Percentiles rank a stretch among this genome's conserved stretches.
Conservation (phyloP, 2,113 vertebrate species). For the Butorides virescens region DNA sequence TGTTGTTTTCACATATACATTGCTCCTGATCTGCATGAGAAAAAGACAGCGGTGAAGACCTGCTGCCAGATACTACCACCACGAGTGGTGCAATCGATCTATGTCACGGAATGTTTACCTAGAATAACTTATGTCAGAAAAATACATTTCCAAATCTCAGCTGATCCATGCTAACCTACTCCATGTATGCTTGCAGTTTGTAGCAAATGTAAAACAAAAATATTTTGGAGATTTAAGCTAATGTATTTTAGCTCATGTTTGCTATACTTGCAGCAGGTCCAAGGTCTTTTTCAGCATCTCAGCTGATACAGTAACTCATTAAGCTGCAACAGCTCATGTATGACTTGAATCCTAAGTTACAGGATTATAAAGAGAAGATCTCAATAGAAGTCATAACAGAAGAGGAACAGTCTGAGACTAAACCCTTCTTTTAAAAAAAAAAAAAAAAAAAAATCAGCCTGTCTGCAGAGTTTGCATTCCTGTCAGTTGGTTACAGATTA, state of each 20-base stretch:
- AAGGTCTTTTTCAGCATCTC: not conserved
- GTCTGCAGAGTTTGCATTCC: not conserved
- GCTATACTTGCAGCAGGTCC: not conserved
- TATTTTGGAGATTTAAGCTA: not conserved
- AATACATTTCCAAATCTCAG: not conserved
- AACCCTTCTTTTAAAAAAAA: not conserved
- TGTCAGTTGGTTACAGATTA: not conserved
- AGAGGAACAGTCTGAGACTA: not conserved
- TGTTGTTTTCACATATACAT: not conserved
- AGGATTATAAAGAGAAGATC: not conserved
- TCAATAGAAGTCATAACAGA: not conserved
- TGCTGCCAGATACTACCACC: not conserved
- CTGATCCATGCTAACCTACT: not conserved
- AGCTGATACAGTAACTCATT: not conserved
- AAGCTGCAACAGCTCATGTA: not conserved
- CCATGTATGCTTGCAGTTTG: not conserved
- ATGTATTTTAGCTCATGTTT: not conserved
- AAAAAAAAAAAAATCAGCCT: not conserved
- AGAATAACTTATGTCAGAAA: not conserved
- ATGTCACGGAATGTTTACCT: not conserved
- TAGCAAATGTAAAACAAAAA: not conserved
- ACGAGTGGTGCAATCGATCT: rapidly evolving
- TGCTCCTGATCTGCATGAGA: not conserved
- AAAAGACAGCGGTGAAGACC: not conserved
- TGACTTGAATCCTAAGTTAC: not conserved